Evolutionary conservation across 2,113 vertebrate genomes (phyloP).

Genomic region (Ptychochromis oligacanthus): DNA sequence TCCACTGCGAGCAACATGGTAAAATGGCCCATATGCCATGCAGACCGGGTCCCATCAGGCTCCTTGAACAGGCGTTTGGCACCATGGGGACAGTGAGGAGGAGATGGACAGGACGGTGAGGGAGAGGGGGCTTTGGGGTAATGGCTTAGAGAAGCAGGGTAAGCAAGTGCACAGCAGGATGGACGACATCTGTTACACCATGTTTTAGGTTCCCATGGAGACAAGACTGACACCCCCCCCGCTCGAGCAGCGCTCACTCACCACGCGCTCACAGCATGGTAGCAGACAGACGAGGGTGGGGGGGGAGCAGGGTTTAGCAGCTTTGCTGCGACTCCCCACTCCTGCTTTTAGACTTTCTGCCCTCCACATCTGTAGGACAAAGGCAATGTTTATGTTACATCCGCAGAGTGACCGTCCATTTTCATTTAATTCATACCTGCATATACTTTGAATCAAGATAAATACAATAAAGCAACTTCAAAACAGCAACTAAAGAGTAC

Average conservation of each 20-base stretch:
- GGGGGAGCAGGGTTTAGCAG: slow-evolving; percentile 86
- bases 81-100: slow-evolving; percentile 35
- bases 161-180: slow-evolving; percentile 65
- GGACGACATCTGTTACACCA: slow-evolving; percentile 75
- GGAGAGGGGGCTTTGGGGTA: neutral
- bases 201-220: slow-evolving; percentile 70
- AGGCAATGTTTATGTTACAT: slow-evolving; percentile 89
- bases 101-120: slow-evolving; percentile 23
- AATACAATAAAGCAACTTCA: slow-evolving; percentile 44
- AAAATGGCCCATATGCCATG: slow-evolving; percentile 59
- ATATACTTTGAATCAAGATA: slow-evolving; percentile 24
- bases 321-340: slow-evolving; percentile 92
- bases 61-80: slow-evolving; percentile 39
- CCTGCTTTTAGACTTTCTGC: slow-evolving; percentile 98
- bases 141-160: slow-evolving; percentile 48
- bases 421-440: slow-evolving; percentile 16
- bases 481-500: slow-evolving; percentile 25
- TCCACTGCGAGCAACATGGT: neutral
- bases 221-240: slow-evolving; percentile 44
- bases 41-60: slow-evolving; percentile 53
- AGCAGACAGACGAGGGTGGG: slow-evolving; percentile 75
- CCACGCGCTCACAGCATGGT: slow-evolving; percentile 91
- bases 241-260: slow-evolving; percentile 86
- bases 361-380: slow-evolving; percentile 99
- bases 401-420: slow-evolving; percentile 24